Evolutionary conservation across 1,140 invertebrate genomes (phyloP).

Genomic region (Platyura marginata): DNA sequence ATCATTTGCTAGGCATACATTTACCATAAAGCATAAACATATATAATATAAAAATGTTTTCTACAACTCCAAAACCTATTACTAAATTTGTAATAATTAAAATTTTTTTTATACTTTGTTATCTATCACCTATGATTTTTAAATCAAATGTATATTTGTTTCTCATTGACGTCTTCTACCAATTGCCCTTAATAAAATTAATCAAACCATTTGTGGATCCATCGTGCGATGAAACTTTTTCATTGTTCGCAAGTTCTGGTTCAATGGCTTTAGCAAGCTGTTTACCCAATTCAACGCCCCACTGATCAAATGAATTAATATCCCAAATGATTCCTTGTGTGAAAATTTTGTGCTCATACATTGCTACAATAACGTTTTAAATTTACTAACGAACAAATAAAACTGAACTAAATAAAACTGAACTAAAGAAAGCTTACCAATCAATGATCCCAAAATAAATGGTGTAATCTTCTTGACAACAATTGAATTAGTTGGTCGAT

Average conservation of each 20-base stretch:
- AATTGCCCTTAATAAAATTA: slow-evolving; percentile 70
- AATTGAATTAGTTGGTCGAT: slow-evolving; percentile 94
- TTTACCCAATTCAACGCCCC: slow-evolving; percentile 98
- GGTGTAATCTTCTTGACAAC: slow-evolving; percentile 86
- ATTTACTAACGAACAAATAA: slow-evolving; percentile 9
- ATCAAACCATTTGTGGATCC: slow-evolving; percentile 87
- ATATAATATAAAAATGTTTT: no score
- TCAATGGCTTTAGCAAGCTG: slow-evolving; percentile 95
- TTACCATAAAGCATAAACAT: no score
- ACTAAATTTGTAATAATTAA: no score
- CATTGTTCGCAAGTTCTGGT: slow-evolving; percentile 61
- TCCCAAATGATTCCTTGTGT: slow-evolving; percentile 97
- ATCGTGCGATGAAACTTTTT: slow-evolving; percentile 54
- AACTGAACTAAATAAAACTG: slow-evolving; percentile 1
- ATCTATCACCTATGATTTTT: no score
- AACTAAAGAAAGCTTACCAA: slow-evolving; percentile 44
- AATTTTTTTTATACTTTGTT: no score
- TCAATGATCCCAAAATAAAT: slow-evolving; percentile 86
- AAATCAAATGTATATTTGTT: no score
- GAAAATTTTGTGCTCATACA: slow-evolving; percentile 99
- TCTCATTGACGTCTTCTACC: no score
- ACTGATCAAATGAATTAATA: slow-evolving; percentile 99
- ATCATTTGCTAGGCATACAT: no score
- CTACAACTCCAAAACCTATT: no score
- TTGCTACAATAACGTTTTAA: slow-evolving; percentile 58